phyloP scores from a whole-genome alignment of 2,888 invertebrate species.

The Netelia melanura region DNA sequence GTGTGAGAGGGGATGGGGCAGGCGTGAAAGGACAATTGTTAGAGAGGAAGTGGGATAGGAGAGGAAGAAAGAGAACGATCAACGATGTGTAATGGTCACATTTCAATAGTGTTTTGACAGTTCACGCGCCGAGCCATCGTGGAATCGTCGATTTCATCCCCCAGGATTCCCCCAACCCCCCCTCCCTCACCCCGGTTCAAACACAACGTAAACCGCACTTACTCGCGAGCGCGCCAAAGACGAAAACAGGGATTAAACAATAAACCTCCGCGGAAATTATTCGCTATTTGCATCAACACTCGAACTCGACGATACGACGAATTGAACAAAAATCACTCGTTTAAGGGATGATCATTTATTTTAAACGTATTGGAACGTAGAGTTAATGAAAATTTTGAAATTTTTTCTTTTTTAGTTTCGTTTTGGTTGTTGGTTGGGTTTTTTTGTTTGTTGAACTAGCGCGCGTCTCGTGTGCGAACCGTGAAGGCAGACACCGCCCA shows the following conservation, averaged over 20 bases:
- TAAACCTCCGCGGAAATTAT: neutral
- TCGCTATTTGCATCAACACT: too few relatives aligned
- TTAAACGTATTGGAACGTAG: too few relatives aligned
- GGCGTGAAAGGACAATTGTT: neutral
- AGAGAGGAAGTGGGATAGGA: neutral
- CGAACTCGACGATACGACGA: too few relatives aligned
- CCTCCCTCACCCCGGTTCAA: too few relatives aligned
- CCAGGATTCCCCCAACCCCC: neutral
- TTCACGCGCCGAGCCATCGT: constrained; percentile 53
- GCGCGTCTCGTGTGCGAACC: constrained; percentile 71
- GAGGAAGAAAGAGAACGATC: neutral
- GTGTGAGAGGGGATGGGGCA: neutral
- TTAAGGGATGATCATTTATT: too few relatives aligned
- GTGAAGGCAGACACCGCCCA: constrained; percentile 86
- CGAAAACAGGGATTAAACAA: constrained; percentile 24
- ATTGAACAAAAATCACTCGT: too few relatives aligned
- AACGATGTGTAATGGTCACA: constrained; percentile 32
- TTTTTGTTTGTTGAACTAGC: neutral
- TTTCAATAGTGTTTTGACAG: constrained; percentile 50
- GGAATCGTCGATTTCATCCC: constrained; percentile 41
- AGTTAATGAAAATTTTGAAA: too few relatives aligned
- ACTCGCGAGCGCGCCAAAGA: constrained; percentile 52
- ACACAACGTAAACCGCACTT: neutral
- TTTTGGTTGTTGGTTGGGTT: too few relatives aligned
- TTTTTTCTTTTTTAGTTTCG: too few relatives aligned